phyloP scores from a whole-genome alignment of 2,113 vertebrate genomes.

The Aspiorhynchus laticeps region DNA sequence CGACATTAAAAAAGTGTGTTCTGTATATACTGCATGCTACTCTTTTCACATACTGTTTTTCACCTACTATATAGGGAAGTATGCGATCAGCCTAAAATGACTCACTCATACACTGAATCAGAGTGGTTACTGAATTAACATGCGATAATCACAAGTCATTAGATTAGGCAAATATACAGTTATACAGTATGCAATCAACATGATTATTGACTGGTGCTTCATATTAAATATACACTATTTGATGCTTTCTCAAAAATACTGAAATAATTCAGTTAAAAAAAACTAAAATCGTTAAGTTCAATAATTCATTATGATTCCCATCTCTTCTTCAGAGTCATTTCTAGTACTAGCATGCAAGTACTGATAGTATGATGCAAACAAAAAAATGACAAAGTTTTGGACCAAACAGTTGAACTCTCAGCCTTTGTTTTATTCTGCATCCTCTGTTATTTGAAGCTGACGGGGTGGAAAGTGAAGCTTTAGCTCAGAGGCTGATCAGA shows the following conservation, averaged over 20 bases:
- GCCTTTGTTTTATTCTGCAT: neutral
- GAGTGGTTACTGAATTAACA: neutral
- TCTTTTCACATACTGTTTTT: neutral
- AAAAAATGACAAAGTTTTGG: neutral
- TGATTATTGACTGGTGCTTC: neutral
- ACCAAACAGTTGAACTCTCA: neutral
- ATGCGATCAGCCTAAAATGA: neutral
- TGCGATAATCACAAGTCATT: neutral
- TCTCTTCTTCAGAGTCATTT: neutral
- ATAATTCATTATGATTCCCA: neutral
- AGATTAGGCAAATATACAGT: neutral
- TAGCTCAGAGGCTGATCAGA: slow-evolving; percentile 18
- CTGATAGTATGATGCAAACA: neutral
- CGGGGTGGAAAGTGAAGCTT: neutral
- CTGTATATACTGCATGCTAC: neutral
- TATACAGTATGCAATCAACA: neutral
- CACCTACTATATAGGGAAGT: neutral
- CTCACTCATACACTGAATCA: neutral
- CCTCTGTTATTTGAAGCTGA: slow-evolving; percentile 14
- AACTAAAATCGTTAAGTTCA: neutral
- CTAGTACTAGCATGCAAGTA: neutral
- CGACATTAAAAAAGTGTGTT: neutral
- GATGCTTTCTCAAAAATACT: neutral
- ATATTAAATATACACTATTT: neutral
- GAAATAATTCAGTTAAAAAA: neutral